phyloP scores from a whole-genome alignment of 2,113 vertebrate genomes.

The Ploceus nigricollis region DNA sequence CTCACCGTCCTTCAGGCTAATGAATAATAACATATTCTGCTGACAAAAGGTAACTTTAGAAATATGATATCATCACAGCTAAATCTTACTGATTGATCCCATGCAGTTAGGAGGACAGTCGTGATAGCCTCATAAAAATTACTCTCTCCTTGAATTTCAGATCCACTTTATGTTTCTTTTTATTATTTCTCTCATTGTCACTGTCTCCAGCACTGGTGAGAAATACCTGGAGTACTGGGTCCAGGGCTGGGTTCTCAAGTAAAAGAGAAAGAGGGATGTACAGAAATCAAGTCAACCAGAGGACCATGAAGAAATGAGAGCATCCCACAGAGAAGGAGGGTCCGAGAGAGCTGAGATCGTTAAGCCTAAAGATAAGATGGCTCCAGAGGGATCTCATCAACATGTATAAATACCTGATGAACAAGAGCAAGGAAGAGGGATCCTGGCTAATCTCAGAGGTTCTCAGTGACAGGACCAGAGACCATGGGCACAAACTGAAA shows the following conservation, averaged over 20 bases:
- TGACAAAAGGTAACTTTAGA: not conserved
- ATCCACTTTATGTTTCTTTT: not conserved
- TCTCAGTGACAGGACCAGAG: not conserved
- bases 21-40: not conserved
- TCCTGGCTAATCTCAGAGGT: not conserved
- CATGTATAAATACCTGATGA: not conserved
- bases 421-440: not conserved
- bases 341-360: not conserved
- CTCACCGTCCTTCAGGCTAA: not conserved
- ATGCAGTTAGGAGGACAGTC: not conserved
- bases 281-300: not conserved
- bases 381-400: not conserved
- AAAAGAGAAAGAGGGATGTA: not conserved
- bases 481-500: not conserved
- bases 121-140: not conserved
- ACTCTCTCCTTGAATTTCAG: not conserved
- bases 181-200: not conserved
- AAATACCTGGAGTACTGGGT: not conserved
- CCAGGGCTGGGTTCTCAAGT: not conserved
- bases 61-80: not conserved
- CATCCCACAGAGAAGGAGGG: not conserved
- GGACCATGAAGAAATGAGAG: not conserved
- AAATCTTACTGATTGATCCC: not conserved
- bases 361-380: not conserved
- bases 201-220: not conserved